A percentile compares a stretch with the other conserved stretches of the same genome.
Conservation (phyloP, 2,888 invertebrate genomes). For the Acanthopleura granulata region DNA sequence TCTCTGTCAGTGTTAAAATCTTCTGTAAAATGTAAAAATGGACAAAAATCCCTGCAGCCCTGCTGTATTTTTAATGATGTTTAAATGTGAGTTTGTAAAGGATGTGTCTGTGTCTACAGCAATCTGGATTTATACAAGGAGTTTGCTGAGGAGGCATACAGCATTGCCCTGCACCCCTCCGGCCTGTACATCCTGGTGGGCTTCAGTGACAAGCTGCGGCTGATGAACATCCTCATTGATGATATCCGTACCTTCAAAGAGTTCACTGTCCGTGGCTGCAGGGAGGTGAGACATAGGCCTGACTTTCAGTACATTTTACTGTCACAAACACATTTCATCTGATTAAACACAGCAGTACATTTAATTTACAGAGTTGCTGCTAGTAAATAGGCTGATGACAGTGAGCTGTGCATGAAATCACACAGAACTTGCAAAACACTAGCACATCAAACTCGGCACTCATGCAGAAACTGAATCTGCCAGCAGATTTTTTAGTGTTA, state of each 20-base stretch:
- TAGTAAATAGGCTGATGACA: no score
- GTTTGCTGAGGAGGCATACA: conserved; percentile 85
- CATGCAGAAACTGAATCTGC: no score
- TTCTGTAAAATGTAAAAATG: not conserved
- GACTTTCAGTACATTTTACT: no score
- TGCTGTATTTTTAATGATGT: no score
- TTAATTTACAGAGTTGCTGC: no score
- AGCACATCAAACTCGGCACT: no score
- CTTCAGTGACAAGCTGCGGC: conserved; percentile 90
- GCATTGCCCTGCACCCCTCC: conserved; percentile 81
- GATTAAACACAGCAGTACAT: no score
- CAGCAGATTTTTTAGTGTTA: no score
- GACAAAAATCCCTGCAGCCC: no score
- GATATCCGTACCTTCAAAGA: conserved; percentile 81
- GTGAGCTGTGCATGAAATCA: no score
- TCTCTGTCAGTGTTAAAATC: not conserved
- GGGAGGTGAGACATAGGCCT: conserved; percentile 69
- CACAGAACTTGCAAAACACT: no score
- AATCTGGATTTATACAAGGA: conserved; percentile 81
- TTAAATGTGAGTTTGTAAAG: not conserved
- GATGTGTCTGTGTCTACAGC: conserved; percentile 44
- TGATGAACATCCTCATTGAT: conserved; percentile 89
- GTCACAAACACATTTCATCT: no score
- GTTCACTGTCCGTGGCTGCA: conserved; percentile 82
- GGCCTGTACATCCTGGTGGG: conserved; percentile 90